These are phyloP conservation scores for Cheilosia vulpina DNA, from an alignment of 2,888 invertebrate species.

Conservation along the genomic window DNA sequence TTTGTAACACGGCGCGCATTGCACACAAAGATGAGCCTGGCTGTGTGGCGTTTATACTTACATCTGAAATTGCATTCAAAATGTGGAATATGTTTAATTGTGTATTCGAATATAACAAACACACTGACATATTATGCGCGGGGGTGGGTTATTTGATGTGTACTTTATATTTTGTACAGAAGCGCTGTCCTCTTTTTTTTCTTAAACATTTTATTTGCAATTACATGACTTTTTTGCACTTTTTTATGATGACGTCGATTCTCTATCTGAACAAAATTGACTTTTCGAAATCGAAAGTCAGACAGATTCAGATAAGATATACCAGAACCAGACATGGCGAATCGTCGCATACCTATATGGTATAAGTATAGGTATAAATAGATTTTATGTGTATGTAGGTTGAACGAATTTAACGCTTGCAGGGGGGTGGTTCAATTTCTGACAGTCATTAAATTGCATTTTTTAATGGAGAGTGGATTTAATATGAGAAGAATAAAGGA, in stretches of 20 bases:
- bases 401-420: not conserved
- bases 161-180: constrained; percentile 16
- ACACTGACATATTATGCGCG: constrained; percentile 30
- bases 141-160: constrained; percentile 15
- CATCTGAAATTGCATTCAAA: constrained; percentile 40
- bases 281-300: constrained; percentile 66
- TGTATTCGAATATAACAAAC: constrained; percentile 35
- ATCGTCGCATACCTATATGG: not conserved
- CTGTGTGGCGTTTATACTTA: constrained; percentile 28
- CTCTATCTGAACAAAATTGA: constrained; percentile 25
- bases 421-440: not conserved
- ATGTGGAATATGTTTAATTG: constrained; percentile 8
- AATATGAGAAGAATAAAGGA: not conserved
- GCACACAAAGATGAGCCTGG: constrained; percentile 19
- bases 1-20: constrained; percentile 60
- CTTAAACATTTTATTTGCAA: not conserved
- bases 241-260: constrained; percentile 50
- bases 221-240: not conserved
- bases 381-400: not conserved
- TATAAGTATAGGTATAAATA: not conserved
- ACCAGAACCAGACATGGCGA: not conserved
- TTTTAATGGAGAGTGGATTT: constrained; percentile 25
- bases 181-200: constrained; percentile 50
- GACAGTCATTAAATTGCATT: not conserved
- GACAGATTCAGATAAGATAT: constrained; percentile 33